phyloP scores from a whole-genome alignment of 2,113 vertebrate genomes.

The Nymphicus hollandicus region DNA sequence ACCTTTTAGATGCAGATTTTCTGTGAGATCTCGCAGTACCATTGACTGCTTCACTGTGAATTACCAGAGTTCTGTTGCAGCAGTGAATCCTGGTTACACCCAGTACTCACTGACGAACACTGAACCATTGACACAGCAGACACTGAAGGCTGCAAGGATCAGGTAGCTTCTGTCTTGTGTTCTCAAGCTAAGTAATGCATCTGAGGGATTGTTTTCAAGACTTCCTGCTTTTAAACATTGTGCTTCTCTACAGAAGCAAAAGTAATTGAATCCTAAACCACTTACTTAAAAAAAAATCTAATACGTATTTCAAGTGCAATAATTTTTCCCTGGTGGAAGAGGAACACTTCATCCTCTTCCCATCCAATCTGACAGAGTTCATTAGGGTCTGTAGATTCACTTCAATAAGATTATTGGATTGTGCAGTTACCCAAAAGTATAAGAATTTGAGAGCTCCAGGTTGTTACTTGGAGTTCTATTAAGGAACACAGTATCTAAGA shows the following conservation, averaged over 20 bases:
- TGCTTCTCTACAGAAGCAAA: neutral
- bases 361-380: constrained; percentile 42
- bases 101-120: neutral
- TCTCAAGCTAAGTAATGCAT: constrained; percentile 12
- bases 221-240: constrained; percentile 29
- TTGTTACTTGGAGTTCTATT: neutral
- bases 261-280: constrained; percentile 49
- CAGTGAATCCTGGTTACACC: neutral
- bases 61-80: neutral
- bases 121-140: neutral
- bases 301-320: neutral
- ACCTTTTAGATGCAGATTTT: neutral
- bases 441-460: neutral
- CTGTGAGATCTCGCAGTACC: neutral
- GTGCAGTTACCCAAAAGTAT: neutral
- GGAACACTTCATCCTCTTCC: constrained; percentile 27
- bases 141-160: neutral
- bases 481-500: neutral
- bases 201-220: neutral
- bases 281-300: constrained; percentile 6
- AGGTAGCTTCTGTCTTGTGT: neutral
- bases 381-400: constrained; percentile 32
- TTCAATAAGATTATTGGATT: constrained; percentile 21
- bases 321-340: constrained; percentile 50
- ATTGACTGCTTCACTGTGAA: neutral